phyloP scores from a whole-genome alignment of 2,797 vertebrate genomes.

The Syngnathus acus region DNA sequence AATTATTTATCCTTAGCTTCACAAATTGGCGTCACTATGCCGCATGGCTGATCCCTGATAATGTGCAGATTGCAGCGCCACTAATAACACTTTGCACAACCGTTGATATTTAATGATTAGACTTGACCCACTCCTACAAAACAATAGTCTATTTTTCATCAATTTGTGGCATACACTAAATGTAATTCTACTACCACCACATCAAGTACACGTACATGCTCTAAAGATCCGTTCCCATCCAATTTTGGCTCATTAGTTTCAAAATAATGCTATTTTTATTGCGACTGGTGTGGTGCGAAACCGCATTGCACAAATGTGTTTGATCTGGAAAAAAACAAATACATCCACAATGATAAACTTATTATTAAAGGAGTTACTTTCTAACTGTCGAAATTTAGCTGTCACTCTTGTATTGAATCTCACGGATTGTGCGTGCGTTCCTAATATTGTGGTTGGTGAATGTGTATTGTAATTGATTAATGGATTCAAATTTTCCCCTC shows the following conservation, averaged over 20 bases:
- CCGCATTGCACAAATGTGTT: no score
- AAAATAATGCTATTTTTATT: not conserved
- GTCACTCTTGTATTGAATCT: not conserved
- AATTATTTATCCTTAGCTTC: slow-evolving; percentile 4
- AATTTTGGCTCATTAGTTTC: not conserved
- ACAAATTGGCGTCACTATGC: slow-evolving; percentile 8
- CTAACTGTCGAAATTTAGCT: not conserved
- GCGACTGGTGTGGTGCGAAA: no score
- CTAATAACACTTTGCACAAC: not conserved
- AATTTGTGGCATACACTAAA: not conserved
- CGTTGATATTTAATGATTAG: not conserved
- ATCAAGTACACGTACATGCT: not conserved
- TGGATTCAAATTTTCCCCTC: slow-evolving; percentile 4
- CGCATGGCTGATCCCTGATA: slow-evolving; percentile 8
- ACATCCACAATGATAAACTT: not conserved
- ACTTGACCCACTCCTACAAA: not conserved
- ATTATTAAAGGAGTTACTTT: not conserved
- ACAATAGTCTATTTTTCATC: not conserved
- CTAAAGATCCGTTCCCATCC: not conserved
- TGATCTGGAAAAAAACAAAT: no score
- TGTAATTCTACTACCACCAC: not conserved
- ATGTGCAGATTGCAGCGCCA: no score
- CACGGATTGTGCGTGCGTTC: not conserved
- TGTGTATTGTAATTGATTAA: not conserved
- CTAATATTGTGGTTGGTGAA: not conserved